Evolutionary conservation across 2,113 vertebrate species (phyloP).

Genomic region (Delphinus delphis): DNA sequence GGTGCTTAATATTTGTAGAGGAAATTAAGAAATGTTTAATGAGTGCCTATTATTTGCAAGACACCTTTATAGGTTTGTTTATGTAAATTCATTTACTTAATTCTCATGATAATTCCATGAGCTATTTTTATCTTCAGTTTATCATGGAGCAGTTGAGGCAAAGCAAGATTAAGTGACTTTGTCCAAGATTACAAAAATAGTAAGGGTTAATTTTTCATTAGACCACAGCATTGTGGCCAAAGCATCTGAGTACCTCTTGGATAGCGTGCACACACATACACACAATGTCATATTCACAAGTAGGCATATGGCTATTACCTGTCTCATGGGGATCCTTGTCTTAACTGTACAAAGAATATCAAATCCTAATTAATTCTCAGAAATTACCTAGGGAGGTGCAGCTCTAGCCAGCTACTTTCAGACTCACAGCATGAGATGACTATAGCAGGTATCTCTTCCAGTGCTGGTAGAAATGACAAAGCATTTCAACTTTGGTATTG

Average conservation of each 20-base stretch:
- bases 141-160: not conserved
- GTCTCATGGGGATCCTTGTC: not conserved
- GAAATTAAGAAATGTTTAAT: not conserved
- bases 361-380: not conserved
- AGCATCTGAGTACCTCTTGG: not conserved
- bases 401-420: not conserved
- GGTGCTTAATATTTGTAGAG: not conserved
- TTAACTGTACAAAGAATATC: not conserved
- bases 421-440: not conserved
- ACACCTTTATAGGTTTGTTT: not conserved
- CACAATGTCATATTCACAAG: not conserved
- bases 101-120: not conserved
- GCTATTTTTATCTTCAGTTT: not conserved
- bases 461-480: not conserved
- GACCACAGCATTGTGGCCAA: not conserved
- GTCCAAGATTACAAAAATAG: not conserved
- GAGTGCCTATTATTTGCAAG: not conserved
- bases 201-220: constrained; percentile 8
- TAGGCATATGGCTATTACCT: not conserved
- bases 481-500: not conserved
- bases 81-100: constrained; percentile 17
- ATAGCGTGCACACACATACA: not conserved
- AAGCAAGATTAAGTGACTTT: not conserved
- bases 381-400: not conserved
- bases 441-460: not conserved